Evolutionary conservation across 1,140 invertebrate genomes (phyloP), one percentile per base, ranked within the genome.

Genomic region (Campoletis sonorensis): DNA sequence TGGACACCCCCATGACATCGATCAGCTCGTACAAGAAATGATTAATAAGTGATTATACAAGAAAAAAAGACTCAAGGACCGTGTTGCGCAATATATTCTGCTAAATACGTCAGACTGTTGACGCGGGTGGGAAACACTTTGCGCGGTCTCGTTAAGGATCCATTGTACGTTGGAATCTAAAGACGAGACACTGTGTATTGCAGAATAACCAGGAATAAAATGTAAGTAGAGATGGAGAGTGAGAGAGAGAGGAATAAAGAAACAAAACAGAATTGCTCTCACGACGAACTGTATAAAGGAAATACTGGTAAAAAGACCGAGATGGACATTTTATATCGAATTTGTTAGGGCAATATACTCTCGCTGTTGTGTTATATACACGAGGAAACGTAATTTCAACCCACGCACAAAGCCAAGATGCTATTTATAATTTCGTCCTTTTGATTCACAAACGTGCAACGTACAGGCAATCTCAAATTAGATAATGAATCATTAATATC

Each of bases 361-460:
- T 27, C 26, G 49, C 11, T 64, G 23, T 64, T 64, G 16, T 26
- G 61, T 73, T 21, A 80, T 51, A n/a, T 78, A 75, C 79, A 79
- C 61, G 77, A 80, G 67, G 79, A 80, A 83, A 83, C 82, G 82
- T 83, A 83, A 83, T 85, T 85, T 81, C 85, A 80, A 40, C 88
- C 89, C 86, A 90, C 89, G 88, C 86, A 75, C 73, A 79, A 75
- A 21, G 58, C 21, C 15, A 49, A 68, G 71, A 49, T 82, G 72
- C 84, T 83, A 84, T 89, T 85, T 83, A 87, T 87, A 89, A 89
- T 89, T 89, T 86, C 87, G 87, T 87, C 79, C 77, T 85, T 78
- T 86, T 85, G 83, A 84, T 89, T 84, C 81, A 85, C 86, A 85
- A 87, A 84, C 85, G 86, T 90, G 7, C 5, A 45, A 13, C 40